Base-by-base conservation (phyloP, 2,113 vertebrate species). In the Cnemophilus loriae region DNA sequence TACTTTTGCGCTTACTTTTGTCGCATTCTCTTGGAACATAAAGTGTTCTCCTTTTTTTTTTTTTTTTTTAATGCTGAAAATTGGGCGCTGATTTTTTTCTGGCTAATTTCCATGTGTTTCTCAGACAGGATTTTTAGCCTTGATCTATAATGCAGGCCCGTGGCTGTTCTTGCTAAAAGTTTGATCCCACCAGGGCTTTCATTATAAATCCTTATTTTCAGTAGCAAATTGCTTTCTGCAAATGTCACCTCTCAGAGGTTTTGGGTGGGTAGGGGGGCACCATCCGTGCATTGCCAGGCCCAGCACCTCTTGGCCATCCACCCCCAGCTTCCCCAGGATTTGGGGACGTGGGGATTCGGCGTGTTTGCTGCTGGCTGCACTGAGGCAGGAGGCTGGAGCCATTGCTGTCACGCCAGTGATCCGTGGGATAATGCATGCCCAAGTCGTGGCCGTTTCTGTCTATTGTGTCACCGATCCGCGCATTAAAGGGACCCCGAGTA, bases 401-500 rank as follows among this genome's bases (percentile, higher is more conserved):
- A 15, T 42, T 28, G 90, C 94, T 91, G 6, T 75, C 75, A 30
- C 4, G 37, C 61, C 92, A 87, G 94, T 68, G 94, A 97, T 92
- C 94, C 76, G 28, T 94, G 91, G 94, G 88, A 95, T 93, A 91
- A 91, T 92, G 85, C 70, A 42, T 96, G 83, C 95, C 91, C 85
- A 37, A 89, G 88, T 83, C 88, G 95, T 64, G 79, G 90, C 91
- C 12, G 64, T 92, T 92, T 89, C 93, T 96, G 63, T 71, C 95
- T 49, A 83, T 97, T 96, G 95, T 97, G 95, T 93, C 96, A 89
- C 95, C 28, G 53, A 96, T 93, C 93, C 27, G 85, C 1, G 33
- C 95, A 42, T 94, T 96, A 93, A 94, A 89, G 93, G 71, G 95
- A 97, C 90, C 94, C 89, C 30, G 50, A 95, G 94, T 96, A 97